Evolutionary conservation across 1,140 invertebrate species (phyloP).

Genomic region (Myzus persicae): DNA sequence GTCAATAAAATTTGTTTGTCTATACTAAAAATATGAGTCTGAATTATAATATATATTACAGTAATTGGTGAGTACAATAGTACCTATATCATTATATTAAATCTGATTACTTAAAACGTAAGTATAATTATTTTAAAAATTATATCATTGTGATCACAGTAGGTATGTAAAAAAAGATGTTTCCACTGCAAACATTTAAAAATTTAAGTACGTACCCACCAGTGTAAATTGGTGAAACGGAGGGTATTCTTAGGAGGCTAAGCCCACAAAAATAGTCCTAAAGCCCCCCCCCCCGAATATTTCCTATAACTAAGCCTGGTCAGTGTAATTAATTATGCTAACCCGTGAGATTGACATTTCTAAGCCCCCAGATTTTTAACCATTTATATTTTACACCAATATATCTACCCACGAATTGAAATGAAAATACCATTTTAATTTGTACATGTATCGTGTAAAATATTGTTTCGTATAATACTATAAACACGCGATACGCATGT

Average conservation of each 20-base stretch:
- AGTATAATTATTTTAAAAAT: background rate
- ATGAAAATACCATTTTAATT: background rate
- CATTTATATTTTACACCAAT: background rate
- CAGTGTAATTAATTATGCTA: no score
- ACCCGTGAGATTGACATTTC: no score
- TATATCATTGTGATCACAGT: background rate
- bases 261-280: no score
- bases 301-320: no score
- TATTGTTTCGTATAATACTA: background rate
- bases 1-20: no score
- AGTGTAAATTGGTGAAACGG: no score
- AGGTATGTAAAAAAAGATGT: background rate
- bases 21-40: background rate
- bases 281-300: no score
- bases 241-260: no score
- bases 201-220: background rate
- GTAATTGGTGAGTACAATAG: background rate
- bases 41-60: background rate
- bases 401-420: background rate
- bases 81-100: background rate
- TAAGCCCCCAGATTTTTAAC: no score
- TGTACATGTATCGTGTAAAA: background rate
- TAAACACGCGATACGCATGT: background rate
- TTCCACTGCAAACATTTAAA: background rate
- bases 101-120: background rate